Percentiles rank a stretch among this genome's conserved stretches.
Conservation (phyloP, 2,113 vertebrate species). For the Phainopepla nitens region DNA sequence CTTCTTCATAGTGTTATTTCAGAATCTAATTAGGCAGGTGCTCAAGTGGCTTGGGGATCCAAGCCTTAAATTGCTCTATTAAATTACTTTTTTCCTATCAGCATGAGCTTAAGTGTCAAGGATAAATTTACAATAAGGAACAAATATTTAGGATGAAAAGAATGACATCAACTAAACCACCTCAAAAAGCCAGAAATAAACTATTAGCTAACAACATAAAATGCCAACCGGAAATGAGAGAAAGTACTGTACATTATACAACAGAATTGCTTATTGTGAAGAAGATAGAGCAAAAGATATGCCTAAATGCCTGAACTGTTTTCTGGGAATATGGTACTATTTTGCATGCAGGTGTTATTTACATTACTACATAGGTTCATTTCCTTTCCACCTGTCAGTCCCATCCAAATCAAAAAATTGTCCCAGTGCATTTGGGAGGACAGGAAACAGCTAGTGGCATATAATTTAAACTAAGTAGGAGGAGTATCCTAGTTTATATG, state of each 20-base stretch:
- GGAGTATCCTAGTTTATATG: background rate
- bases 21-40: conserved; percentile 13
- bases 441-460: background rate
- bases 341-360: background rate
- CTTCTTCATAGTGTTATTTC: conserved; percentile 11
- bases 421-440: background rate
- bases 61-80: background rate
- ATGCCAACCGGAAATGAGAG: background rate
- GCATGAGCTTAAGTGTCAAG: background rate
- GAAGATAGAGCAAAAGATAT: background rate
- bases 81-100: background rate
- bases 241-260: background rate
- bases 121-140: conserved; percentile 1
- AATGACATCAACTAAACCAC: background rate
- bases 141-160: background rate
- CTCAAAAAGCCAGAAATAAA: background rate
- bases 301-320: background rate
- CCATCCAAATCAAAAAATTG: background rate
- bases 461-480: background rate
- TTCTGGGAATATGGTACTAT: background rate
- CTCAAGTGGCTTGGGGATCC: background rate
- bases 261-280: background rate
- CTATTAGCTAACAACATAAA: background rate
- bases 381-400: background rate
- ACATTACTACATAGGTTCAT: background rate